A percentile compares a stretch with the other conserved stretches of the same genome.
Conservation (phyloP, 2,888 invertebrate species). For the Horisme vitalbata region DNA sequence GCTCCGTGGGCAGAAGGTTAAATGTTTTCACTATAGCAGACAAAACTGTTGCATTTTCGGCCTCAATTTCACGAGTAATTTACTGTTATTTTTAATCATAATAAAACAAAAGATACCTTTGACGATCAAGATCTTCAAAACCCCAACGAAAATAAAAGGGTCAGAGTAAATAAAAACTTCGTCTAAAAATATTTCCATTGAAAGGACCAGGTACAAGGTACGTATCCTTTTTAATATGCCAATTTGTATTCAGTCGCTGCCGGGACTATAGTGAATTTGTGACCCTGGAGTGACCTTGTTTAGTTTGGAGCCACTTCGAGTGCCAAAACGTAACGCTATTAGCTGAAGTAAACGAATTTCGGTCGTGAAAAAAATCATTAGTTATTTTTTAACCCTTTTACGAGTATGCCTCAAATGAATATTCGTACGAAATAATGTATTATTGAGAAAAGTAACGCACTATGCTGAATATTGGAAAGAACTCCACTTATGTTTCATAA, state of each 20-base stretch:
- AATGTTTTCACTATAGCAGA: too few species aligned
- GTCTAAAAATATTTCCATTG: conserved; percentile 23
- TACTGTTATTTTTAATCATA: conserved; percentile 18
- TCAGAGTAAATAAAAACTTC: conserved; percentile 23
- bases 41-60: not conserved
- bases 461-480: too few species aligned
- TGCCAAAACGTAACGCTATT: conserved; percentile 8
- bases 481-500: too few species aligned
- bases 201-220: conserved; percentile 22
- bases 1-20: too few species aligned
- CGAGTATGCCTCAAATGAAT: too few species aligned
- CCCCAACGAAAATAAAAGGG: conserved; percentile 27
- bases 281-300: conserved; percentile 17
- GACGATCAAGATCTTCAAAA: conserved; percentile 9
- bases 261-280: conserved; percentile 20
- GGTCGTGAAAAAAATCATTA: not conserved
- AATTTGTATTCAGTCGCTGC: conserved; percentile 34
- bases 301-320: conserved; percentile 16
- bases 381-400: too few species aligned
- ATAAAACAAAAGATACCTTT: conserved; percentile 19
- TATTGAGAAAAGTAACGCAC: too few species aligned
- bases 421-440: too few species aligned
- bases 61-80: conserved; percentile 2
- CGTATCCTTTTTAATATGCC: conserved; percentile 31
- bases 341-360: not conserved